phyloP scores from a whole-genome alignment of 2,113 vertebrate genomes.

The Serilophus lunatus region DNA sequence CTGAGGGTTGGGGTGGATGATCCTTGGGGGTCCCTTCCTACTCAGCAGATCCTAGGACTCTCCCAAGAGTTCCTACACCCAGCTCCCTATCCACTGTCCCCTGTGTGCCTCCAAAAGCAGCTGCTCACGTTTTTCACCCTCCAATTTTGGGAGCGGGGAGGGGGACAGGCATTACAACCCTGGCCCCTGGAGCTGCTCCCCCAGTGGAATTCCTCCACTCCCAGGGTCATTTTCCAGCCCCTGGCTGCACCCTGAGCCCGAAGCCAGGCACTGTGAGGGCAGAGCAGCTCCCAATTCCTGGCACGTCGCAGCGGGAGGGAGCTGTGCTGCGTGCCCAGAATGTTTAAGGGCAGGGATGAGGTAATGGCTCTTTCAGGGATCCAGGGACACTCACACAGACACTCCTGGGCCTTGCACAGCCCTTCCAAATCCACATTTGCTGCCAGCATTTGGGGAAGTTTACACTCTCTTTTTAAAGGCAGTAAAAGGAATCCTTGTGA shows the following conservation, averaged over 20 bases:
- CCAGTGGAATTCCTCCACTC: not conserved
- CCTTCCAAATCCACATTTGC: not conserved
- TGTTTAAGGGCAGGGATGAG: not conserved
- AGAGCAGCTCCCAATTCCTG: not conserved
- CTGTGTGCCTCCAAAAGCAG: not conserved
- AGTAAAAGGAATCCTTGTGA: not conserved
- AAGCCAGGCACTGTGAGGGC: not conserved
- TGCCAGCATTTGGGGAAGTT: not conserved
- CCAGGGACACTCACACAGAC: not conserved
- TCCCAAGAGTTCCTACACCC: not conserved
- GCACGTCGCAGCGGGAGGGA: not conserved
- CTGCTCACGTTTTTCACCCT: not conserved
- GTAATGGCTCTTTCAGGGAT: not conserved
- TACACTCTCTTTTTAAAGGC: not conserved
- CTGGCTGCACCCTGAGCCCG: not conserved
- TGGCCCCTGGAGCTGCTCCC: not conserved
- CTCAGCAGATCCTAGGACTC: not conserved
- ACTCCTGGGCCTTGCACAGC: not conserved
- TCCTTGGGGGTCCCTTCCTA: not conserved
- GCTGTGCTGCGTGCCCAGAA: constrained; percentile 2
- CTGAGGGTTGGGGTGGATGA: not conserved
- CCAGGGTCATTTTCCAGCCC: not conserved
- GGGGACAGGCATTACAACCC: not conserved
- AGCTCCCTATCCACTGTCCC: not conserved
- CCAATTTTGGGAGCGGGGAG: not conserved